Conservation (phyloP, 2,888 invertebrate genomes). For the Thyatira batis region DNA sequence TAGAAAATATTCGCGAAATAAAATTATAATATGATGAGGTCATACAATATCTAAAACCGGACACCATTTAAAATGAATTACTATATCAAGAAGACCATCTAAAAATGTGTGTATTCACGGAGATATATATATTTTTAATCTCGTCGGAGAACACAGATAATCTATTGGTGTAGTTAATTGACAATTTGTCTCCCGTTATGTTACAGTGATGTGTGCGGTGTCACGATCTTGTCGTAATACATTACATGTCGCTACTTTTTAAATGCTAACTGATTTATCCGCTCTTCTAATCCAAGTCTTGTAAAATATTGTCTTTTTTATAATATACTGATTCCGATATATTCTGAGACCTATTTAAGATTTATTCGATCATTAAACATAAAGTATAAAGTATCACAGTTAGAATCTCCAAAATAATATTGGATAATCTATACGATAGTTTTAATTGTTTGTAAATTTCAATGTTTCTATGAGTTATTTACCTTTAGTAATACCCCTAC, state of each 20-base stretch:
- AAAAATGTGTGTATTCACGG: neutral
- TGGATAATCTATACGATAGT: too few species aligned
- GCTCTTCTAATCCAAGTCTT: slow-evolving; percentile 49
- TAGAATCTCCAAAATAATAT: too few species aligned
- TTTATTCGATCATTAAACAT: too few species aligned
- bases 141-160: slow-evolving; percentile 23
- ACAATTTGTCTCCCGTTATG: slow-evolving; percentile 59
- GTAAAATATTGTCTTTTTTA: slow-evolving; percentile 44
- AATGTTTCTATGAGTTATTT: too few species aligned
- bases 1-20: too few species aligned
- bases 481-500: too few species aligned
- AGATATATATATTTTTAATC: neutral
- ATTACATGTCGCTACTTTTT: slow-evolving; percentile 59
- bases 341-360: slow-evolving; percentile 5
- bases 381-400: too few species aligned
- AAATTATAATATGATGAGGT: too few species aligned
- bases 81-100: too few species aligned
- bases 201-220: slow-evolving; percentile 39
- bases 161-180: slow-evolving; percentile 60
- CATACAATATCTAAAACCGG: too few species aligned
- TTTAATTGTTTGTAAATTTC: too few species aligned
- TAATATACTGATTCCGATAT: slow-evolving; percentile 28
- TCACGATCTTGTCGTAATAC: slow-evolving; percentile 60
- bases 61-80: too few species aligned
- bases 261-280: slow-evolving; percentile 56